Base-by-base conservation (phyloP, 2,888 invertebrate genomes). In the Dioctria rufipes region DNA sequence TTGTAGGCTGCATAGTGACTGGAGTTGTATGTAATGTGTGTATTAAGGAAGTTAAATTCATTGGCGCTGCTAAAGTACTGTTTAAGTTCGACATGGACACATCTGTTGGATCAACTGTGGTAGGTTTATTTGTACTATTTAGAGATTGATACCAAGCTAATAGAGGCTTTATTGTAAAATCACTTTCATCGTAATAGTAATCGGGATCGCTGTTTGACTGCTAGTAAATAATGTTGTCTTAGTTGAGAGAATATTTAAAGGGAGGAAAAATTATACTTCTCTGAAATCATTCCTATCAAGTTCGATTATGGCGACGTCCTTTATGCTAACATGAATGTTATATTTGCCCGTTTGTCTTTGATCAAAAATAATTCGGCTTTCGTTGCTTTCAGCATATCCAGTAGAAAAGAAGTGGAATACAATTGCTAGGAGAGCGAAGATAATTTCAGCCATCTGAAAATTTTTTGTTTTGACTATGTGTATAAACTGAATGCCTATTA, bases 291-390 rank as follows among this genome's bases (percentile, higher is more conserved):
- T 88, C 75, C 85, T 85, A 82, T 86, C 87, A 84, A 88, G 85
- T 85, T 88, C 94, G 85, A 95, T 91, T 85, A 95, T 92, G 85
- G 94, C 92, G 83, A 95, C 90, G 88, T 95, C 94, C 89, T 95
- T 95, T 83, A 95, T 89, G 88, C 94, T 94, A 83, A 96, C 90
- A 86, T 94, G 94, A 83, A 96, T 93, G 88, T 96, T 96, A 84
- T 94, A 91, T 84, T 94, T 93, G 37, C 95, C 95, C 3, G 92
- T 92, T 89, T 96, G 95, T 65, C 93, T 92, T 88, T 95, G 95
- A 88, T 95, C 95, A 88, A 86, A 87, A 54, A 86, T 61, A 67
- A 85, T 81, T 90, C 91, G 80, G 86, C 87, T 65, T 86, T 85
- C 80, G 11, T 81, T 82, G 9, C 60, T 75, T 4, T 4, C n/a